Evolutionary conservation across 2,888 invertebrate genomes (phyloP).

Genomic region (Sinhomidia bicolor): DNA sequence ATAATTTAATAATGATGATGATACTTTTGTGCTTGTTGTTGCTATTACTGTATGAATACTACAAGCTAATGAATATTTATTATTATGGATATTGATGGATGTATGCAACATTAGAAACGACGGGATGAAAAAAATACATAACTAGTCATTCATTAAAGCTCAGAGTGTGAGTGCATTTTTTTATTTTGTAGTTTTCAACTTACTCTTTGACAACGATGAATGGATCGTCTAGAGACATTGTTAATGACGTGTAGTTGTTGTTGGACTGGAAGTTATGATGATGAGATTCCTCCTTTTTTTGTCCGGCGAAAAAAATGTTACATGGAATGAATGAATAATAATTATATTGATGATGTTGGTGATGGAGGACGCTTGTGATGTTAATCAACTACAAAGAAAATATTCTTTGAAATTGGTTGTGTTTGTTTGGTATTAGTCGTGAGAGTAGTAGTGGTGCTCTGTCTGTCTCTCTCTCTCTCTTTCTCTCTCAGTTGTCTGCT

Average conservation of each 20-base stretch:
- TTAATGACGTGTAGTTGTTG: not conserved
- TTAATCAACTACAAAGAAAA: not conserved
- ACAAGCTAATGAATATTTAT: slow-evolving; percentile 30
- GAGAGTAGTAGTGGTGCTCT: no score
- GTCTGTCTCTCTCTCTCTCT: no score
- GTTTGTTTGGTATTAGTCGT: not conserved
- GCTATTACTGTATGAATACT: no score
- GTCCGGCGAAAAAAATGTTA: not conserved
- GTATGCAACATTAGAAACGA: not conserved
- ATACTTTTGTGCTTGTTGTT: not conserved
- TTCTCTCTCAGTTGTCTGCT: not conserved
- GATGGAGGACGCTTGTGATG: not conserved
- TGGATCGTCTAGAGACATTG: slow-evolving; percentile 98
- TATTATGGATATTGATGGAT: not conserved
- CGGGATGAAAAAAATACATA: slow-evolving; percentile 30
- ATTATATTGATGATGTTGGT: not conserved
- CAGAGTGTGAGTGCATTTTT: not conserved
- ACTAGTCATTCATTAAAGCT: not conserved
- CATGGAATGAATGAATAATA: not conserved
- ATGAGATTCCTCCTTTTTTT: not conserved
- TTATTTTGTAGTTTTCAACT: slow-evolving; percentile 85
- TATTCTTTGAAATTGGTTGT: not conserved
- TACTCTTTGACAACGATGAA: slow-evolving; percentile 99
- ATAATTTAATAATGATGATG: not conserved
- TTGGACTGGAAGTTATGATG: slow-evolving; percentile 12